phyloP scores from a whole-genome alignment of 2,797 vertebrate species.

The Gymnoscopelus braueri region DNA sequence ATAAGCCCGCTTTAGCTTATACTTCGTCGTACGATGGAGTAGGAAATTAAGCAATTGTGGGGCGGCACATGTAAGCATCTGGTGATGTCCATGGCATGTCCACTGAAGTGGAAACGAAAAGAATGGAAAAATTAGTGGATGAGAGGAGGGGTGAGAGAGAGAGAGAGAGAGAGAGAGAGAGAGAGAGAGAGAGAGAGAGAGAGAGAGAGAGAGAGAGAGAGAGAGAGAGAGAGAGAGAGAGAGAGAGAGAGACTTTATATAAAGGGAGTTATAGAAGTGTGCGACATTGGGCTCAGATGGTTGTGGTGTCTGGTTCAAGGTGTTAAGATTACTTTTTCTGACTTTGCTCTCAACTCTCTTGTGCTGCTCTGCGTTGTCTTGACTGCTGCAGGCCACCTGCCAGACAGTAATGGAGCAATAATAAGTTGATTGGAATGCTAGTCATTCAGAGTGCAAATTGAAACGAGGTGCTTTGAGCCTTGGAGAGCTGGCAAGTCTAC shows the following conservation, averaged over 20 bases:
- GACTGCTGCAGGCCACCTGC: constrained; percentile 41
- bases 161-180: constrained; percentile 8
- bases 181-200: constrained; percentile 8
- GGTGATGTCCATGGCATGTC: constrained; percentile 71
- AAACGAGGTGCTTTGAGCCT: constrained; percentile 64
- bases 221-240: constrained; percentile 23
- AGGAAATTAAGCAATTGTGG: constrained; percentile 27
- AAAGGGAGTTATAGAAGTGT: constrained; percentile 17
- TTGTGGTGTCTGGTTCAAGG: constrained; percentile 52
- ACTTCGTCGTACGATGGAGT: too few relatives aligned
- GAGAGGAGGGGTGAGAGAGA: background rate
- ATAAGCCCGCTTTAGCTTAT: too few relatives aligned
- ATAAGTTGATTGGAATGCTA: constrained; percentile 67
- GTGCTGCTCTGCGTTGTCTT: constrained; percentile 45
- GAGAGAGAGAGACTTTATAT: constrained; percentile 24
- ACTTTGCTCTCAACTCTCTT: constrained; percentile 51
- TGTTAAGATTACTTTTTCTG: constrained; percentile 47
- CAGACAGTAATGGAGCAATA: constrained; percentile 59
- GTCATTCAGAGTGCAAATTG: constrained; percentile 61
- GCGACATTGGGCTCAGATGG: constrained; percentile 35
- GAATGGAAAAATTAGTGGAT: constrained; percentile 6
- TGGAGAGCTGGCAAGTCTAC: constrained; percentile 54
- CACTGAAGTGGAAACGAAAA: constrained; percentile 37
- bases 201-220: constrained; percentile 26
- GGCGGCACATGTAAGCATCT: constrained; percentile 70